A percentile compares a stretch with the other conserved stretches of the same genome.
phyloP scores from a whole-genome alignment of 2,797 vertebrate species.

The Acipenser transmontanus region DNA sequence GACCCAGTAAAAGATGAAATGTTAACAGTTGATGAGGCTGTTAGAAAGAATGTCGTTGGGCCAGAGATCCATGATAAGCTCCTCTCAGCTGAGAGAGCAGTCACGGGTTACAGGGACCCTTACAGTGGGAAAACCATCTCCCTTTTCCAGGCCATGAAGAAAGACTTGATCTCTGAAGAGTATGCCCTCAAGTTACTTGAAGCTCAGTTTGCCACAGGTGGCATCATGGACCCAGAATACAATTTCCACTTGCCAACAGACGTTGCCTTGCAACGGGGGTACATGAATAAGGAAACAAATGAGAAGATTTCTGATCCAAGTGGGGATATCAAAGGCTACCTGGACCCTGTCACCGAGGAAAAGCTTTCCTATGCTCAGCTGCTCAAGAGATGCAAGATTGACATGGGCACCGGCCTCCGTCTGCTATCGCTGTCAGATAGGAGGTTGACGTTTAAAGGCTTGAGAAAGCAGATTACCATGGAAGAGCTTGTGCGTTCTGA shows the following conservation, averaged over 20 bases:
- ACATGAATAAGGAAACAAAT: conserved; percentile 80
- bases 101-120: conserved; percentile 91
- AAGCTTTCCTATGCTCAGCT: conserved; percentile 83
- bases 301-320: conserved; percentile 72
- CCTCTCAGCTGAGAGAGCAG: conserved; percentile 86
- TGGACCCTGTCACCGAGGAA: conserved; percentile 81
- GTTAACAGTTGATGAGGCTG: conserved; percentile 89
- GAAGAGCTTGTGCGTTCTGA: conserved; percentile 82
- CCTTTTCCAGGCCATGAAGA: conserved; percentile 96
- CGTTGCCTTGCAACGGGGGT: conserved; percentile 78
- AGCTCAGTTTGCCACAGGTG: conserved; percentile 86
- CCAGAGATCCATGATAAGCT: conserved; percentile 92
- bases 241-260: conserved; percentile 88
- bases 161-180: conserved; percentile 82
- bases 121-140: conserved; percentile 90
- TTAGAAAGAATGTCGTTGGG: conserved; percentile 85
- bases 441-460: conserved; percentile 80
- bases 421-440: conserved; percentile 77
- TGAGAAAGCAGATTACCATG: conserved; percentile 87
- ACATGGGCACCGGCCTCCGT: conserved; percentile 68
- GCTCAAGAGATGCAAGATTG: conserved; percentile 75
- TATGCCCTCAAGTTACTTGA: conserved; percentile 89
- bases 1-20: conserved; percentile 82
- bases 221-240: conserved; percentile 82
- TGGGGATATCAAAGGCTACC: conserved; percentile 69